These are phyloP conservation scores for Solen grandis DNA, from an alignment of 1,140 invertebrate genomes.

Conservation along the genomic window DNA sequence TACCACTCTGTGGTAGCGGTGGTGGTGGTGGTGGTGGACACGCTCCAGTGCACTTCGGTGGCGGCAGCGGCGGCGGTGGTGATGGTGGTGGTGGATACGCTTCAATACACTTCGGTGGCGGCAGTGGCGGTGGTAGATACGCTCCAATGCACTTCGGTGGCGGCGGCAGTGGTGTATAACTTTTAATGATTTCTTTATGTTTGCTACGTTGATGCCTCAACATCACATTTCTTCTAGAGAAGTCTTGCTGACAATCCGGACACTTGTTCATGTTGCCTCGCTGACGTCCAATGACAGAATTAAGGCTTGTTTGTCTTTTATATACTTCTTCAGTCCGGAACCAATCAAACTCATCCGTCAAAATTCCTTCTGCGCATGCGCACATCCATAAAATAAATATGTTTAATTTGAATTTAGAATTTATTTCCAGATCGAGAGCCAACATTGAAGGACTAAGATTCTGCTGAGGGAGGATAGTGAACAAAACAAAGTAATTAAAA, in stretches of 20 bases:
- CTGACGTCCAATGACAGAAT: background rate
- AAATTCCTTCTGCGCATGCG: background rate
- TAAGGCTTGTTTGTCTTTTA: background rate
- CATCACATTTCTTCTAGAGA: background rate
- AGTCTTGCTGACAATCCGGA: background rate
- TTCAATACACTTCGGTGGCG: background rate
- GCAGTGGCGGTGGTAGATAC: background rate
- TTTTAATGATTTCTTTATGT: background rate
- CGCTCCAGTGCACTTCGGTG: background rate
- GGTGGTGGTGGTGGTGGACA: background rate
- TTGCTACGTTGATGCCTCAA: background rate
- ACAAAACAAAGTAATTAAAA: no score
- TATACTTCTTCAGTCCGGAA: background rate
- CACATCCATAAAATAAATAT: background rate
- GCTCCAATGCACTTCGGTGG: background rate
- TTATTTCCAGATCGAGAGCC: background rate
- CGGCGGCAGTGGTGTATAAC: background rate
- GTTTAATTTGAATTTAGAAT: background rate
- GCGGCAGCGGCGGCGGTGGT: background rate
- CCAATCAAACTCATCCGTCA: background rate
- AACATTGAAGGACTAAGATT: background rate
- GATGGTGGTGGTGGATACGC: background rate
- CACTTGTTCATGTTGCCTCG: slow-evolving; percentile 7
- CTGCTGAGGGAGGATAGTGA: no score
- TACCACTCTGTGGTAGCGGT: background rate